Conservation (phyloP, 2,888 invertebrate genomes). For the Chloromyia formosa region DNA sequence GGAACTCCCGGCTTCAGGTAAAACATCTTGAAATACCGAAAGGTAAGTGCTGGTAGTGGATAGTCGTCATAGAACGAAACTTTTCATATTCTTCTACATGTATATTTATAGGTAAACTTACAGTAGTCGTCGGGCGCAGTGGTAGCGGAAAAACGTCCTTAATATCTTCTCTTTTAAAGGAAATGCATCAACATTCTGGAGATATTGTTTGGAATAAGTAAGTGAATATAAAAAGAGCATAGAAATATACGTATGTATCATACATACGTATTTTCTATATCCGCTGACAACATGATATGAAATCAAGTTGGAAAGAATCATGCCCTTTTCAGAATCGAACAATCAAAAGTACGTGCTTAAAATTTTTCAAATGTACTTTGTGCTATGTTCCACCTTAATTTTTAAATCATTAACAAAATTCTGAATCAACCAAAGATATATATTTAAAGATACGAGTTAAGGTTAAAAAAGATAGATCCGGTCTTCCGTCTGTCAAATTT, state of each 20-base stretch:
- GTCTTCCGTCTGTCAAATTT: too few relatives aligned
- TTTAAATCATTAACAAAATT: too few relatives aligned
- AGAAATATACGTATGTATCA: not conserved
- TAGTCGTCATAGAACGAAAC: not conserved
- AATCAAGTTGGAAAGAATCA: too few relatives aligned
- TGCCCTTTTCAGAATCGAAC: not conserved
- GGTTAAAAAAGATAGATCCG: too few relatives aligned
- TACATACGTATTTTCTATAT: not conserved
- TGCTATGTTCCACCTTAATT: too few relatives aligned
- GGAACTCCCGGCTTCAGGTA: constrained; percentile 55
- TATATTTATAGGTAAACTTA: constrained; percentile 68
- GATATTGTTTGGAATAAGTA: constrained; percentile 73
- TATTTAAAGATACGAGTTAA: too few relatives aligned
- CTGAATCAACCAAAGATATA: too few relatives aligned
- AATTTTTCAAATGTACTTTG: too few relatives aligned
- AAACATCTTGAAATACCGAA: constrained; percentile 63
- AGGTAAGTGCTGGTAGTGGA: constrained; percentile 54
- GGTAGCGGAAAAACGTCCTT: constrained; percentile 85
- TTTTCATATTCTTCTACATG: constrained; percentile 45
- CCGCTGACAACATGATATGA: not conserved
- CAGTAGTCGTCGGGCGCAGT: constrained; percentile 80
- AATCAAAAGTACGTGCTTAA: not conserved
- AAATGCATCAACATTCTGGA: constrained; percentile 76
- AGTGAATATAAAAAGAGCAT: constrained; percentile 53
- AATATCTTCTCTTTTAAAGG: constrained; percentile 79